Percentiles rank a stretch among this genome's conserved stretches.
Conservation (phyloP, 2,113 vertebrate species). For the Grus americana region DNA sequence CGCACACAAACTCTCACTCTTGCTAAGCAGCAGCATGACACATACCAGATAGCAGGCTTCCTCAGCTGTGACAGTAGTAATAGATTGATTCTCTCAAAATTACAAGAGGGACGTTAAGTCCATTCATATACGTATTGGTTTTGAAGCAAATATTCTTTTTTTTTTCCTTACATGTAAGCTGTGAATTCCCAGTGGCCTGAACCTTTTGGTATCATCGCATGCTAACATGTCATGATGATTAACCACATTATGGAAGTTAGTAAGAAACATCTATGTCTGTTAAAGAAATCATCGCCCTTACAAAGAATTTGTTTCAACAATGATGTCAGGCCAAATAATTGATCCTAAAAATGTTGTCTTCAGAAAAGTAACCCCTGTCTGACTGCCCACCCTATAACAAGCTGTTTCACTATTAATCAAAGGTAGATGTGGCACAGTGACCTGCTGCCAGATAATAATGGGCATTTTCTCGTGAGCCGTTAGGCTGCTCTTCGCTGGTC, state of each 20-base stretch:
- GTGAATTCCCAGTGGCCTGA: neutral
- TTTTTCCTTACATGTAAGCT: neutral
- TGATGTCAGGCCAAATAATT: neutral
- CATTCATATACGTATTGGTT: neutral
- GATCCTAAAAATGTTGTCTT: neutral
- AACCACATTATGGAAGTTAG: neutral
- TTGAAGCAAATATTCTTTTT: neutral
- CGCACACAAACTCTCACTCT: neutral
- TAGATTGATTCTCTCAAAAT: neutral
- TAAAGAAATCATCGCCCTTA: neutral
- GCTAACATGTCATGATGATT: neutral
- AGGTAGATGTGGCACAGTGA: neutral
- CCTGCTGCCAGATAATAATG: neutral
- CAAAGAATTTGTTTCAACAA: neutral
- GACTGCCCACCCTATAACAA: neutral
- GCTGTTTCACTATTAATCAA: neutral
- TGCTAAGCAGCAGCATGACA: neutral
- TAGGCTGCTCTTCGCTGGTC: neutral
- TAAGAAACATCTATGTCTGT: neutral
- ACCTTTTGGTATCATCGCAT: neutral
- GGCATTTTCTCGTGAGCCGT: neutral
- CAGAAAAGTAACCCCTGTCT: neutral
- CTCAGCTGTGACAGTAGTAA: neutral
- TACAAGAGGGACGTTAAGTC: neutral
- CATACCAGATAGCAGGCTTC: neutral